Evolutionary conservation across 2,888 invertebrate genomes (phyloP), one percentile per base, ranked within the genome.

Genomic region (Dexiosoma caninum): DNA sequence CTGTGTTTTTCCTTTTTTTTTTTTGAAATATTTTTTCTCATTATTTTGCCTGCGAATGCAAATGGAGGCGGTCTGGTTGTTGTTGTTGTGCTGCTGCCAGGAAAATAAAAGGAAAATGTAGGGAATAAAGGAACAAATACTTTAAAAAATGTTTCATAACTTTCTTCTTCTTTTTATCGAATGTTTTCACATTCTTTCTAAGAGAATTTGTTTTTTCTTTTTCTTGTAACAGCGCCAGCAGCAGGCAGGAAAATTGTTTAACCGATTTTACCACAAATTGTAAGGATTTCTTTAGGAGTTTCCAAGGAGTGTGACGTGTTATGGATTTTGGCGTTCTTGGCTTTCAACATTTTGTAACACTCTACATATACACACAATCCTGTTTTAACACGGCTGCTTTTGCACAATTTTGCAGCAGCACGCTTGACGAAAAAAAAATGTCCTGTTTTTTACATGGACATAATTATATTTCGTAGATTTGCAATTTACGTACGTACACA

Each of bases 121-220:
- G 64, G 19, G 51, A 46, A 71, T 66, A 66, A 67, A 37, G 30
- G 71, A 62, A 74, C 42, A 74, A 77, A 77, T 77, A 81, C 72
- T 81, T 81, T 42, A 27, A 72, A 75, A 81, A 74, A 64, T 77
- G 72, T 81, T 81, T 76, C 75, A 76, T 21, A 80, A 80, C 80
- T 81, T 81, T 77, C 64, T 60, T 37, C 23, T 60, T 46, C 35
- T 35, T 72, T 49, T 80, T 59, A 59, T 64, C 53, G 49, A 69
- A 70, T 75, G 70, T 62, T 62, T 78, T 72, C 55, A 37, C 71
- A 78, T 71, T 77, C 70, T 70, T 77, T 49, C 9, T 40, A 42
- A 40, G n/a, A 66, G 46, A 32, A 59, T 59, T 57, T 49, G 1
- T 27, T 35, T 19, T 35, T 44, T 70, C 32, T 44, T 44, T 32